Evolutionary conservation across 1,140 invertebrate species (phyloP).

Genomic region (Tetramorium simillimum): DNA sequence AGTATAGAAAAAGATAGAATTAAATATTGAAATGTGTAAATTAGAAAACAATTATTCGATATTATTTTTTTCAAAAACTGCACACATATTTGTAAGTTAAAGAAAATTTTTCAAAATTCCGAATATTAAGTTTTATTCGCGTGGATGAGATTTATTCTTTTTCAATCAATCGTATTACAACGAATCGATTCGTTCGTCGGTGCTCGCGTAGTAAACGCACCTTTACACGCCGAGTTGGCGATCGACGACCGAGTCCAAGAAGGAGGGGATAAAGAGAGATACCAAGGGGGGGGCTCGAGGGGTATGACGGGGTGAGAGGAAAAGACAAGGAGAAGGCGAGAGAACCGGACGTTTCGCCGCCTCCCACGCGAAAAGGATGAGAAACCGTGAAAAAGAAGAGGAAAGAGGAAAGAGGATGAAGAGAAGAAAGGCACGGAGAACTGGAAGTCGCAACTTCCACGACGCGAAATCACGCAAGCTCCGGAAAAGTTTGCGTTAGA

Average conservation of each 20-base stretch:
- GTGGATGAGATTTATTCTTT: neutral
- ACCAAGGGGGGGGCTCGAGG: neutral
- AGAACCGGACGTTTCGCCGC: constrained; percentile 76
- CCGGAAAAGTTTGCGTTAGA: neutral
- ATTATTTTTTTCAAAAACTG: neutral
- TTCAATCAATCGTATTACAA: constrained; percentile 26
- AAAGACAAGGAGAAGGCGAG: constrained; percentile 58
- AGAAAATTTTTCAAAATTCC: neutral
- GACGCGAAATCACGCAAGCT: constrained; percentile 26
- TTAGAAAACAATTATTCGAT: neutral
- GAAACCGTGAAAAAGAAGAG: constrained; percentile 51
- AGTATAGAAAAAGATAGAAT: neutral
- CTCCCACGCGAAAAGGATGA: constrained; percentile 78
- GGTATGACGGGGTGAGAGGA: neutral
- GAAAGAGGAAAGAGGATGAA: neutral
- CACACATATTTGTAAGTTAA: neutral
- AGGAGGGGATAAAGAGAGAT: constrained; percentile 34
- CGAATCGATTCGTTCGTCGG: constrained; percentile 17
- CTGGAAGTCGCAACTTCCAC: constrained; percentile 48
- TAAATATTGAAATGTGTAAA: neutral
- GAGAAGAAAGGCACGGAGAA: constrained; percentile 1
- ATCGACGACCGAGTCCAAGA: constrained; percentile 44
- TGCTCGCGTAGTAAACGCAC: constrained; percentile 38
- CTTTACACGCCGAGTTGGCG: constrained; percentile 42
- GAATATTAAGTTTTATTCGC: neutral